Conservation (phyloP, 2,113 vertebrate genomes). For the Hypocryptadius cinnamomeus region DNA sequence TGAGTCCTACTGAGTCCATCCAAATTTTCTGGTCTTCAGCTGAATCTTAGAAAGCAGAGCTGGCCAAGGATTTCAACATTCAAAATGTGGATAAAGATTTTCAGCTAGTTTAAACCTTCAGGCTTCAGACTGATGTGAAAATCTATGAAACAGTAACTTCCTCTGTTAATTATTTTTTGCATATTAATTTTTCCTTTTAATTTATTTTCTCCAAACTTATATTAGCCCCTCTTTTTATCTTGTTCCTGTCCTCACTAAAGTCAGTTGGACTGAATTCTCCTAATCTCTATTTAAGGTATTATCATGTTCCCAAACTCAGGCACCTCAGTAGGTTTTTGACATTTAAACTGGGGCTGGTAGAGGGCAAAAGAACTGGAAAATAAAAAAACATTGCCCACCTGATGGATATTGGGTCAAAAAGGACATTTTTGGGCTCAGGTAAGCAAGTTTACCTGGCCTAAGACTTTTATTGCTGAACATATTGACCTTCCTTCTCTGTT, state of each 20-base stretch:
- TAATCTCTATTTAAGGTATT: background rate
- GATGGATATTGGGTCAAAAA: background rate
- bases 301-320: background rate
- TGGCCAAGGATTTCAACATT: background rate
- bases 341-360: background rate
- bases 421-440: background rate
- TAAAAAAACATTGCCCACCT: background rate
- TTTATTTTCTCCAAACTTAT: background rate
- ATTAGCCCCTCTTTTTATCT: background rate
- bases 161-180: background rate
- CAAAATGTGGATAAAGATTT: background rate
- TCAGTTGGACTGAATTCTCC: background rate
- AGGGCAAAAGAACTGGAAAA: background rate
- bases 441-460: background rate
- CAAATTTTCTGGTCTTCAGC: background rate
- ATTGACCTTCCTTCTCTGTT: background rate
- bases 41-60: background rate
- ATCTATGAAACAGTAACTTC: background rate
- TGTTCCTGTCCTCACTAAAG: background rate
- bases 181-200: background rate
- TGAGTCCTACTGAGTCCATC: background rate
- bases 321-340: background rate
- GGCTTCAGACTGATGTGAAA: background rate
- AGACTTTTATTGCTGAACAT: background rate
- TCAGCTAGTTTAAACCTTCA: background rate